Evolutionary conservation across 2,113 vertebrate genomes (phyloP), one percentile per base, ranked within the genome.

Genomic region (Pterocles orientalis): DNA sequence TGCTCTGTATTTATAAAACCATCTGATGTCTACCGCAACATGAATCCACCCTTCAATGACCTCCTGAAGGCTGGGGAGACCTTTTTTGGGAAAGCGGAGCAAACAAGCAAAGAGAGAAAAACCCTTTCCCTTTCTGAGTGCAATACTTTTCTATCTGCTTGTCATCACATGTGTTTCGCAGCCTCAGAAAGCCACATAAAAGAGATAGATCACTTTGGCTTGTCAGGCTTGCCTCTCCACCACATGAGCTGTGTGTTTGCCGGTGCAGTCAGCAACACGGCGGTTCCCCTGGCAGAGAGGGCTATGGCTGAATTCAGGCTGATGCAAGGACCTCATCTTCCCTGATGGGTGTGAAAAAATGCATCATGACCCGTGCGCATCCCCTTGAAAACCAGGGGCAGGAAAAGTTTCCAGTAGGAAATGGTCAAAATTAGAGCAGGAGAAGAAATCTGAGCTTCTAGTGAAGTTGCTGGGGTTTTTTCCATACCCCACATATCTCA

Each of bases 251-350:
- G 7, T 48, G 21, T 14, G 34, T 82, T 62, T 56, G 26, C 14
- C 0, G 7, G 25, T 1, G 1, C 33, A 18, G n/a, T n/a, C 14
- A 8, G 66, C 51, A 66, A 3, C 16, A 16, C 1, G 2, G 53
- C 23, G 26, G 28, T 11, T 2, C 6, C 36, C 5, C 18, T 43
- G 33, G 24, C 50, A 86, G 21, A 82, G 36, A 3, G 15, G 31
- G 10, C 23, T 50, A 6, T 75, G 50, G 10, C 10, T 0, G 0
- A 72, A 26, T 7, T 8, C 47, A 64, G 7, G 34, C 34, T 62
- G 18, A 33, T 58, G 19, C 54, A 85, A 60, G 48, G 33, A 28
- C 5, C 21, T 36, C 13, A 61, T 21, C 82, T 66, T 80, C 70
- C 18, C n/a, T 47, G 18, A 39, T 75, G 29, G 29, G 24, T 28